phyloP scores from a whole-genome alignment of 2,888 invertebrate species.

The Ectobius pallidus region DNA sequence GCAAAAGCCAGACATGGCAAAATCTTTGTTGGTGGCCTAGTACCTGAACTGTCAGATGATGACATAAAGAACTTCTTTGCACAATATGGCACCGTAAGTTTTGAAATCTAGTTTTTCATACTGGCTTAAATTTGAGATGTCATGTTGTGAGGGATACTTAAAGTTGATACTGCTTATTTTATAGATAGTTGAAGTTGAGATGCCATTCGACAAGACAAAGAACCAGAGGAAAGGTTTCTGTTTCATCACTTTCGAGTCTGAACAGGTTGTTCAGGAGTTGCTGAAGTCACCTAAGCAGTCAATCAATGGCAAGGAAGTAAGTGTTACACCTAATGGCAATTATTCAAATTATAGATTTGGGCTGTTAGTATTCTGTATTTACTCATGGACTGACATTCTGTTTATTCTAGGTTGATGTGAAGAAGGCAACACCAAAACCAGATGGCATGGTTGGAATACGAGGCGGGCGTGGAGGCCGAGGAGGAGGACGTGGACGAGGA shows the following conservation, averaged over 20 bases:
- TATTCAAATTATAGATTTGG: too few relatives aligned
- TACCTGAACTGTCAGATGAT: constrained; percentile 90
- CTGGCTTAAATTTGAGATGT: too few relatives aligned
- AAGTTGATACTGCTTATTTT: constrained; percentile 19
- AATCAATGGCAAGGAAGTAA: constrained; percentile 89
- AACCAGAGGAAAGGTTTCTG: constrained; percentile 97
- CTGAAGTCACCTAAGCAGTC: constrained; percentile 91
- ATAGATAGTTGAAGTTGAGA: constrained; percentile 93
- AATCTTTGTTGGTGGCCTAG: constrained; percentile 95
- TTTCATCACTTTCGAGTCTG: constrained; percentile 96
- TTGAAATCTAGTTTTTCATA: too few relatives aligned
- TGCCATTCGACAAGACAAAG: constrained; percentile 97
- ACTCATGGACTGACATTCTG: too few relatives aligned
- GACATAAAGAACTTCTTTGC: constrained; percentile 92
- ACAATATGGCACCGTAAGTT: constrained; percentile 90
- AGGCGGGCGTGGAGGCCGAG: constrained; percentile 68
- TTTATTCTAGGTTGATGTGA: constrained; percentile 83
- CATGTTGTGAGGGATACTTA: too few relatives aligned
- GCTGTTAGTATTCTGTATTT: too few relatives aligned
- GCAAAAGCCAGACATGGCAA: constrained; percentile 95
- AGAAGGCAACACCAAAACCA: constrained; percentile 91
- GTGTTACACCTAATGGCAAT: too few relatives aligned
- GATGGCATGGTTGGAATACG: constrained; percentile 71
- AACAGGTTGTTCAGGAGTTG: constrained; percentile 90
- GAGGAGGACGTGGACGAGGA: constrained; percentile 61